Evolutionary conservation across 2,888 invertebrate genomes (phyloP), one percentile per base, ranked within the genome.

Genomic region (Prionchulus punctatus): DNA sequence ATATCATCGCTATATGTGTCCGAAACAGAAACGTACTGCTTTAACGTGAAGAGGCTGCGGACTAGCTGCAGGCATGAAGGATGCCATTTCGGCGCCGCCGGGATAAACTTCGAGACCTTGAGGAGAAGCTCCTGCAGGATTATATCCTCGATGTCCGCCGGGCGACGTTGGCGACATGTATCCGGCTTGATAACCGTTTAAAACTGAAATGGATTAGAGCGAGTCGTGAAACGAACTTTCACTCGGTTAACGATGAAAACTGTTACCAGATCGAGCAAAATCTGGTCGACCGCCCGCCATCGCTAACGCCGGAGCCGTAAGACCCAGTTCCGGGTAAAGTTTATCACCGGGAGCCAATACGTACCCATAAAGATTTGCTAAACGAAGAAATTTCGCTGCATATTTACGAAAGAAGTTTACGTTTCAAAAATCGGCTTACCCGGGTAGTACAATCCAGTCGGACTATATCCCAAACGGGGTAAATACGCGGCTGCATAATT

Each of bases 41-140:
- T 53, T 53, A 4, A 53, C 7, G 27, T 53, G 53, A 4, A 53
- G 27, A 50, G 49, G 55, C n/a, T 47, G 45, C 2, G 55, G 50
- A 43, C 55, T 50, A 23, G 25, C 30, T 2, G 55, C 50, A 23
- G 47, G 50, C 15, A 49, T 23, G 28, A 36, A 55, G 26, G 49
- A 36, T 12, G 55, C 36, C 25, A 50, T 23, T 28, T 55, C 55
- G 7, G 28, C 49, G 12, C 36, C 50, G 15, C 21, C 43, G 3
- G 15, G 4, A 23, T 28, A 49, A 26, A 49, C 3, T 12, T 49
- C 50, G 7, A 49, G 28, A 12, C 28, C 27, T 7, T 28, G 50
- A 4, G 50, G 28, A 4, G 50, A 28, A 49, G 12, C 23, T 26
- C 28, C 28, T 7, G 26, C 30, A 3, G 50, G 28, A 30, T 30